phyloP scores from a whole-genome alignment of 1,140 invertebrate species.

The Lepidurus arcticus region DNA sequence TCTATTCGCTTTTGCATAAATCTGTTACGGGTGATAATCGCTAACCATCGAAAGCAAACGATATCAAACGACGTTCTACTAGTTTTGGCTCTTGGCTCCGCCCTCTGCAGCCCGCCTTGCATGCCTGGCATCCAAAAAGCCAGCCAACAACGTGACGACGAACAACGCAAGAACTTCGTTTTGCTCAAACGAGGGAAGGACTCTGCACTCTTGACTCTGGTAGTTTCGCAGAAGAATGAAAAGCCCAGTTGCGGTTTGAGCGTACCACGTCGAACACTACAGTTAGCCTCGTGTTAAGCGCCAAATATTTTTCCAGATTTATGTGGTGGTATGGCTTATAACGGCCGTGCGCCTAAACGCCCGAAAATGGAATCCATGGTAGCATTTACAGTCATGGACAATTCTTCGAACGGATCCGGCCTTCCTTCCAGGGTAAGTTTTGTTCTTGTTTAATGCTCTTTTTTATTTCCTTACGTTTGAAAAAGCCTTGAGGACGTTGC shows the following conservation, averaged over 20 bases:
- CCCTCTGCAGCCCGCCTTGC: slow-evolving; percentile 5
- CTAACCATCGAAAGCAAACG: too few relatives aligned
- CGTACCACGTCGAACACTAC: neutral
- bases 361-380: neutral
- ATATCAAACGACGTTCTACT: too few relatives aligned
- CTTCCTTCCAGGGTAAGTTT: slow-evolving; percentile 5
- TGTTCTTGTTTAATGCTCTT: neutral
- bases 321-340: slow-evolving; percentile 11
- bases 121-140: neutral
- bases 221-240: neutral
- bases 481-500: too few relatives aligned
- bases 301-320: neutral
- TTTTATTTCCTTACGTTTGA: neutral
- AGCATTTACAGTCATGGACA: neutral
- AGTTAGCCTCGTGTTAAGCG: neutral
- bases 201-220: neutral
- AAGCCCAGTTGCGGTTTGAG: neutral
- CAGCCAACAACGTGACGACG: neutral
- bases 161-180: slow-evolving; percentile 11
- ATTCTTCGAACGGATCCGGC: neutral
- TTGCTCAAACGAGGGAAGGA: neutral
- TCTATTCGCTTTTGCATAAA: too few relatives aligned
- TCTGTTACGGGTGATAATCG: too few relatives aligned
- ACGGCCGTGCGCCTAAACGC: slow-evolving; percentile 16
- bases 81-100: neutral